Percentiles rank a stretch among this genome's conserved stretches.
Evolutionary conservation across 2,113 vertebrate genomes (phyloP).

Genomic region (Delphinus delphis): DNA sequence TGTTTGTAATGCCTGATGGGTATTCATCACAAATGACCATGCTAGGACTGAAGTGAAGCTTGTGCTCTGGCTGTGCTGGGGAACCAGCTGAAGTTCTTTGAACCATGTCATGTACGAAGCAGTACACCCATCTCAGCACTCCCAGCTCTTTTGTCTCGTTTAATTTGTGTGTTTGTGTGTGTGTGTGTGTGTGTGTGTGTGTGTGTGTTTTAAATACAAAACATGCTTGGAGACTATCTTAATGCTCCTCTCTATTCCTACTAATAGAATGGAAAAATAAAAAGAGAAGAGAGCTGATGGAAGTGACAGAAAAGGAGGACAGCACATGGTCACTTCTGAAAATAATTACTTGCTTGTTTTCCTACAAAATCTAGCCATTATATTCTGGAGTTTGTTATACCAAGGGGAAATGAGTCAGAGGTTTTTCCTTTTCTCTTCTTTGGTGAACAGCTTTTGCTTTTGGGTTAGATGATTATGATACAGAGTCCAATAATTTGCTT

Average conservation of each 20-base stretch:
- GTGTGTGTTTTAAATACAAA: neutral
- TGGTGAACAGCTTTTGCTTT: neutral
- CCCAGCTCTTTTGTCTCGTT: neutral
- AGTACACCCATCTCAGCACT: neutral
- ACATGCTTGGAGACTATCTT: neutral
- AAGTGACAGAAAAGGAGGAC: neutral
- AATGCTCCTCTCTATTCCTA: neutral
- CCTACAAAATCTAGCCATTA: neutral
- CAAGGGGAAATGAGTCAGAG: neutral
- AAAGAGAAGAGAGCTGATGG: neutral
- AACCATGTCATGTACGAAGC: neutral
- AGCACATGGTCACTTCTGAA: neutral
- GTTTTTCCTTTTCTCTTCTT: neutral
- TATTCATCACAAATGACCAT: neutral
- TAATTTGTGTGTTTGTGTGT: neutral
- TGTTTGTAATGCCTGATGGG: neutral
- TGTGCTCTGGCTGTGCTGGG: neutral
- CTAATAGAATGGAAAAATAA: neutral
- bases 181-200: too few relatives aligned
- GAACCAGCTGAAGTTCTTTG: neutral
- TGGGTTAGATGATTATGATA: neutral
- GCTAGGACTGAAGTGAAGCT: neutral
- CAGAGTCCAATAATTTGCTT: neutral
- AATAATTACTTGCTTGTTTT: neutral
- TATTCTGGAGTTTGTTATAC: neutral